Base-by-base conservation (phyloP, 2,888 invertebrate genomes). In the Stenurella melanura region DNA sequence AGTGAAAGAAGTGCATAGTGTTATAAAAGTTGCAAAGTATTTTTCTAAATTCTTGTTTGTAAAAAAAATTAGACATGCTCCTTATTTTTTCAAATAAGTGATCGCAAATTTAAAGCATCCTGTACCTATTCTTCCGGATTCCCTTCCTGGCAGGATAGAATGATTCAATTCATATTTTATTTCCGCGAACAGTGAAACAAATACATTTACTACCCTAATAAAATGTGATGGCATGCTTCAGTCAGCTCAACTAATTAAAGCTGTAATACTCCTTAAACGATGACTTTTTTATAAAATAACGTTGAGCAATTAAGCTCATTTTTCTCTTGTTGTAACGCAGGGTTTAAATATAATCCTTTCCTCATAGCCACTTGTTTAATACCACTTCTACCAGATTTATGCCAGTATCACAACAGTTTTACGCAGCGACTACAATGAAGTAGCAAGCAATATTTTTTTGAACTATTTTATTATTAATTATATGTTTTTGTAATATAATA, bases 331-430 rank as follows among this genome's bases (percentile, higher is more conserved):
- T 77, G 67, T 79, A 79, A 76, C 76, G 73, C 75, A 64, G 77
- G 79, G 77, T 77, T 79, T 77, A 74, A 77, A 72, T 77, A 66
- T 79, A 79, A 79, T 79, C 77, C 77, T 60, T 77, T 77, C 66
- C 69, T 58, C 73, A 70, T 72, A 67, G 73, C 73, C 74, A 74
- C 76, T 66, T 73, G 60, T 67, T 77, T 60, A 58, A 38, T 58
- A 21, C 60, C 70, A 60, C 70, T 70, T 70, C 21, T 58, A 18
- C 12, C n/a, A 60, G 70, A 58, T 70, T 70, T 61, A 19, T 61
- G 9, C 60, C 3, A 60, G 12, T 21, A 64, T 64, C 21, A 42
- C n/a, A 50, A n/a, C 4, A 50, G 7, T 34, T 34, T 34, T 2
- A 9, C 9, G 30, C 30, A 34, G 21, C 3, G 5, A 9, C 9